These are phyloP conservation scores for Lepidurus couesii DNA, from an alignment of 1,140 invertebrate genomes.

Conservation along the genomic window DNA sequence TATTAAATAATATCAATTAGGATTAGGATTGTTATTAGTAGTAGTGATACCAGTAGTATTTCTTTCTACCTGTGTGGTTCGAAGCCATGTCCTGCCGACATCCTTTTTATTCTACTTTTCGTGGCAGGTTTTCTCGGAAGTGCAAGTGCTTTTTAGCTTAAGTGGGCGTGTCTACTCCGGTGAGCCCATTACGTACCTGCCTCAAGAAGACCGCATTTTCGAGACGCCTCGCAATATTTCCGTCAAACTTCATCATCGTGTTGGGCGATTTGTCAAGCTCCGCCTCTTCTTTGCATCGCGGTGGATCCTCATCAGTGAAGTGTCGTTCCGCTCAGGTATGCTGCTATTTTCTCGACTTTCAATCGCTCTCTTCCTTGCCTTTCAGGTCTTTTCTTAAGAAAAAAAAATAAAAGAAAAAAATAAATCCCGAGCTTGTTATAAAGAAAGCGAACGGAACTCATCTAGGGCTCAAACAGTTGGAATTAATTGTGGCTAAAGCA, in stretches of 20 bases:
- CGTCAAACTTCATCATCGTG: slow-evolving; percentile 73
- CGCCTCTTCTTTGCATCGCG: slow-evolving; percentile 70
- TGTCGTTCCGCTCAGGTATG: slow-evolving; percentile 72
- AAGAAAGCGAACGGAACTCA: slow-evolving; percentile 28
- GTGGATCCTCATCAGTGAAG: slow-evolving; percentile 87
- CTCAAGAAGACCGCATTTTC: slow-evolving; percentile 67
- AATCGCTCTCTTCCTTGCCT: not conserved
- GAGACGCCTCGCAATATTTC: slow-evolving; percentile 74
- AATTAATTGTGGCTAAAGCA: slow-evolving; percentile 25
- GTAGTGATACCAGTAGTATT: not conserved
- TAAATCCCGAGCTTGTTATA: not conserved
- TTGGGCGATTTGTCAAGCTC: slow-evolving; percentile 74
- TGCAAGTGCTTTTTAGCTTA: slow-evolving; percentile 72
- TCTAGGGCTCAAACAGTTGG: slow-evolving; percentile 30
- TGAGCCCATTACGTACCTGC: slow-evolving; percentile 65
- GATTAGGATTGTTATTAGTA: not conserved
- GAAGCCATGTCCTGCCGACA: not conserved
- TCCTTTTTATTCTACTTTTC: slow-evolving; percentile 34
- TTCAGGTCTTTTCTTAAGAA: not conserved
- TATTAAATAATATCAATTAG: not conserved
- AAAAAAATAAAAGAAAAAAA: not conserved
- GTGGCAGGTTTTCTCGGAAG: slow-evolving; percentile 67
- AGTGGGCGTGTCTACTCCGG: slow-evolving; percentile 68
- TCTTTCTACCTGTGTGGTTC: not conserved
- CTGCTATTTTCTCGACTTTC: slow-evolving; percentile 34